Conservation (phyloP, 2,888 invertebrate genomes). For the Epistrophella euchroma region DNA sequence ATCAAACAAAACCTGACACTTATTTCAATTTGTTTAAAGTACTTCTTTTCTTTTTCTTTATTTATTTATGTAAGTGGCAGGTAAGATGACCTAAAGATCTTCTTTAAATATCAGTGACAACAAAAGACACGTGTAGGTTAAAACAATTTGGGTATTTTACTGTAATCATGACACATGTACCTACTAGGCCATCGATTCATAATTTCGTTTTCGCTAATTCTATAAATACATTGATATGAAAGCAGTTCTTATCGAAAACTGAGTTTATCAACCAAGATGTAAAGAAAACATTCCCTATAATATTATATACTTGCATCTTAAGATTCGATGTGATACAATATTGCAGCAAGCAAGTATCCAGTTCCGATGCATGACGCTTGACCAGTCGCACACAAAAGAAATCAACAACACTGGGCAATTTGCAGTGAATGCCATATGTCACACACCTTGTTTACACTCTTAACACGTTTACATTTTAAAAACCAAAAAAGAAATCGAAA, state of each 20-base stretch:
- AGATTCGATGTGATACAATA: slow-evolving; percentile 38
- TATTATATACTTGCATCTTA: not conserved
- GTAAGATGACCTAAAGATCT: too few species aligned
- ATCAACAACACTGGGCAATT: slow-evolving; percentile 45
- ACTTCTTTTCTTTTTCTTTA: too few species aligned
- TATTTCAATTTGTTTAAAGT: too few species aligned
- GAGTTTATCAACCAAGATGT: not conserved
- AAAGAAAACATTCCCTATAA: not conserved
- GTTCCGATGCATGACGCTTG: slow-evolving; percentile 44
- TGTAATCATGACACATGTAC: too few species aligned
- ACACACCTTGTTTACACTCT: slow-evolving; percentile 62
- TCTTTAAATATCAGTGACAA: too few species aligned
- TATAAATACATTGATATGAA: not conserved
- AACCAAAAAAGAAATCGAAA: slow-evolving; percentile 60
- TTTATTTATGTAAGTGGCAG: too few species aligned
- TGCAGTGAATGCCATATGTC: slow-evolving; percentile 57
- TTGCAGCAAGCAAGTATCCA: slow-evolving; percentile 41
- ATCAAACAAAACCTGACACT: too few species aligned
- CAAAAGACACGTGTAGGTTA: too few species aligned
- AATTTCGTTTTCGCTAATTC: not conserved
- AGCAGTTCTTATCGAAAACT: not conserved
- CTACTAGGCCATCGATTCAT: too few species aligned
- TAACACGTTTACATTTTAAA: slow-evolving; percentile 54
- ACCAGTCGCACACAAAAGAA: slow-evolving; percentile 52
- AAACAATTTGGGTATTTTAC: too few species aligned